A percentile compares a stretch with the other conserved stretches of the same genome.
Conservation (phyloP, 2,888 invertebrate species). For the Stegophylla sp. region DNA sequence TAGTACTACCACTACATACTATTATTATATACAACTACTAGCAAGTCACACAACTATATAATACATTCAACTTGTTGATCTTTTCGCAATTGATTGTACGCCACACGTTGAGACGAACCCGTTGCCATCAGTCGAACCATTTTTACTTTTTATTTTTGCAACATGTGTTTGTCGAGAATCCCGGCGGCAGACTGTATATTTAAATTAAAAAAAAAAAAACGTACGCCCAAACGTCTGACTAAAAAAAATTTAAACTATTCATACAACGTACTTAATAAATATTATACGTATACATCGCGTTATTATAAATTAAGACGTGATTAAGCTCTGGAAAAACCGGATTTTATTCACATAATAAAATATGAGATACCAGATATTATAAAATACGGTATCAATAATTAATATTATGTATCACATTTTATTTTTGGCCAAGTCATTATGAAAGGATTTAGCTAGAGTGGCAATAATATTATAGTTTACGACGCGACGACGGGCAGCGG, state of each 20-base stretch:
- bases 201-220: background rate
- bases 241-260: too few species aligned
- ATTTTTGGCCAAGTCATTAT: too few species aligned
- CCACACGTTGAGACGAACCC: background rate
- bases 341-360: background rate
- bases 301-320: too few species aligned
- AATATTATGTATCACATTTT: too few species aligned
- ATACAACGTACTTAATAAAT: too few species aligned
- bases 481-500: background rate
- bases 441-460: too few species aligned
- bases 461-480: conserved; percentile 6
- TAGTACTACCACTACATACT: background rate
- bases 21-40: background rate
- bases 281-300: too few species aligned
- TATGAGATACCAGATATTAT: too few species aligned
- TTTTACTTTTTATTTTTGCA: conserved; percentile 24
- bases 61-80: conserved; percentile 38
- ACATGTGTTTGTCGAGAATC: conserved; percentile 42
- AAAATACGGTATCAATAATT: too few species aligned
- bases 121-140: background rate
- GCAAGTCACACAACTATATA: too few species aligned
- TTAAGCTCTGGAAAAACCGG: conserved; percentile 19
- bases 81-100: background rate
- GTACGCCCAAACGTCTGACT: too few species aligned
- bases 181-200: background rate